Conservation (phyloP, 2,797 vertebrate species). For the Kryptopterus vitreolus region DNA sequence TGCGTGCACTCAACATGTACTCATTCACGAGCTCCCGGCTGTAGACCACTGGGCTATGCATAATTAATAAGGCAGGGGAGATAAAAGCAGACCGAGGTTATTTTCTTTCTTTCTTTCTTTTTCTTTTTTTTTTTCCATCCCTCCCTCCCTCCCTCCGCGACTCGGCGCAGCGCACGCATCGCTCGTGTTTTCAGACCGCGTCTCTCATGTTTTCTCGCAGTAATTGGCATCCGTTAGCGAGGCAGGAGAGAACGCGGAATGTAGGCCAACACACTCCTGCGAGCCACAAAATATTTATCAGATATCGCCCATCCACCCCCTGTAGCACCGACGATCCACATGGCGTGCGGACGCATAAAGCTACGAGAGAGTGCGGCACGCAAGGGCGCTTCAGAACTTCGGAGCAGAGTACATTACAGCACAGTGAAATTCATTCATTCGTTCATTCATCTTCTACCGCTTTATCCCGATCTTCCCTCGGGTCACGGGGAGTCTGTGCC, state of each 20-base stretch:
- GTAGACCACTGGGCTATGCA: slow-evolving; percentile 49
- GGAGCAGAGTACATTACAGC: too few species aligned
- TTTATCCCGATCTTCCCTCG: too few species aligned
- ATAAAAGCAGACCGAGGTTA: slow-evolving; percentile 56
- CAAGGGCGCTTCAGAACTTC: too few species aligned
- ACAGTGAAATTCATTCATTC: too few species aligned
- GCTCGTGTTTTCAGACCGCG: slow-evolving; percentile 35
- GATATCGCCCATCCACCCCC: slow-evolving; percentile 49
- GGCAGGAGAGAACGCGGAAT: slow-evolving; percentile 47
- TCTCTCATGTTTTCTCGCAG: slow-evolving; percentile 48
- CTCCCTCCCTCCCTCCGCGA: too few species aligned
- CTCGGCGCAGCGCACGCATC: not conserved
- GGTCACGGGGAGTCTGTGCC: too few species aligned
- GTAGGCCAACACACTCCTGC: slow-evolving; percentile 53
- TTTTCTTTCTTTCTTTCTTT: slow-evolving; percentile 46
- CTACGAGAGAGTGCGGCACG: too few species aligned
- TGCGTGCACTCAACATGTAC: slow-evolving; percentile 37
- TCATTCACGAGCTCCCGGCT: slow-evolving; percentile 39
- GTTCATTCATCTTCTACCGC: too few species aligned
- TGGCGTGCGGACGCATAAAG: slow-evolving; percentile 28
- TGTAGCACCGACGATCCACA: slow-evolving; percentile 29
- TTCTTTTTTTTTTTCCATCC: too few species aligned
- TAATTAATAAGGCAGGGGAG: slow-evolving; percentile 59
- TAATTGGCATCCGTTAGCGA: slow-evolving; percentile 54
- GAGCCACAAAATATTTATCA: slow-evolving; percentile 56